Evolutionary conservation across 2,113 vertebrate genomes (phyloP), one percentile per base, ranked within the genome.

Genomic region (Channa maculata): DNA sequence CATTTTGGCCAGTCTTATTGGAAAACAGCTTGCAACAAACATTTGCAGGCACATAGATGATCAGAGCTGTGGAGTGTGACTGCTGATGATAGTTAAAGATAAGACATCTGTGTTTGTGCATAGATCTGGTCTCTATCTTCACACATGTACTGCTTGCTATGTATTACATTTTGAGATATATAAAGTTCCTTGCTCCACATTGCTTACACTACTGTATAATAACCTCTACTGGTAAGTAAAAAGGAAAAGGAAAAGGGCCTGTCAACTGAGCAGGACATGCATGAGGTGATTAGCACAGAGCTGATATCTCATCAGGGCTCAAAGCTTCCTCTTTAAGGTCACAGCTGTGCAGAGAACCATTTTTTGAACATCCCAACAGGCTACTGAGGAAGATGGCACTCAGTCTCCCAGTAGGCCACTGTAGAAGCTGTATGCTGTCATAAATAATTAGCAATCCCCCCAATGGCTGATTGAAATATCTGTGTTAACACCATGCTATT

Each of bases 261-360:
- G 75, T 86, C 79, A 85, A 66, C 73, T 0, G 50, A 83, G 74
- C 51, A 86, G 79, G 85, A 88, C 79, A 80, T 71, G 82, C 81
- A 75, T 70, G 83, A 86, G 71, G 48, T 82, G 83, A 89, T 89
- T 77, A 84, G 75, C 65, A 66, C 49, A 51, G 55, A 65, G 80
- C 74, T 54, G 45, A 33, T 88, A 84, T 84, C 87, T 75, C 5
- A 3, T 78, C 74, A 37, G 75, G 33, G 54, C 75, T 75, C 4
- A 0, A 2, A 71, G 80, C 84, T 89, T 89, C 86, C 86, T 87
- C 77, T 87, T 86, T 64, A 60, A 81, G 73, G 71, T 87, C 84
- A 83, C 77, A 85, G 70, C 79, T 85, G 73, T 48, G 61, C 14
- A 2, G 50, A 78, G 71, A 79, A 43, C 3, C 72, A 43, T 48